These are phyloP conservation scores for Phanerotoma sp. DNA, from an alignment of 2,888 invertebrate species.

Conservation along the genomic window DNA sequence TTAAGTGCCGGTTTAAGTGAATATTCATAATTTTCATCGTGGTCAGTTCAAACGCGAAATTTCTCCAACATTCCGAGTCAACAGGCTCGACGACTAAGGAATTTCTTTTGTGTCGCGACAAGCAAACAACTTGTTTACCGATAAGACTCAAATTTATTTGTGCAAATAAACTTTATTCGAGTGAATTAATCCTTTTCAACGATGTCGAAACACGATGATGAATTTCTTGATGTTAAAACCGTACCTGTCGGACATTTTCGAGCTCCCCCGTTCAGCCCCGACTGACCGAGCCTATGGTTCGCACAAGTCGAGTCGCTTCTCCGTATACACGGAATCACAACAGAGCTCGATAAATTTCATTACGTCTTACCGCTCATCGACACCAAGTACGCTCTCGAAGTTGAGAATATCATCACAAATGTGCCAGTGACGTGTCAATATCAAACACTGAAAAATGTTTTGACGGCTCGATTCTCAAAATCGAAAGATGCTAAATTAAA, in stretches of 20 bases:
- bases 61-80: neutral
- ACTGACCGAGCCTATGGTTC: constrained; percentile 42
- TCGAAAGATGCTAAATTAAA: constrained; percentile 14
- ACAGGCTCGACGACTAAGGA: too few species aligned
- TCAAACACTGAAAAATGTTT: neutral
- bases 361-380: constrained; percentile 34
- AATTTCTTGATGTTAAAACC: neutral
- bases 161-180: neutral
- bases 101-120: too few species aligned
- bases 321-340: constrained; percentile 28
- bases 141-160: neutral
- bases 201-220: neutral
- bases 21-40: neutral
- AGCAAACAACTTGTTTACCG: too few species aligned
- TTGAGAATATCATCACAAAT: constrained; percentile 11
- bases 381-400: constrained; percentile 31
- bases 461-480: constrained; percentile 4
- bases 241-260: constrained; percentile 14
- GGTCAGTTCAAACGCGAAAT: neutral
- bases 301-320: constrained; percentile 41
- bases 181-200: neutral
- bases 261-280: constrained; percentile 37
- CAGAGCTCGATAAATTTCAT: constrained; percentile 35
- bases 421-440: neutral
- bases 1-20: neutral